Base-by-base conservation (phyloP, 2,888 invertebrate genomes). In the Platycheirus albimanus region DNA sequence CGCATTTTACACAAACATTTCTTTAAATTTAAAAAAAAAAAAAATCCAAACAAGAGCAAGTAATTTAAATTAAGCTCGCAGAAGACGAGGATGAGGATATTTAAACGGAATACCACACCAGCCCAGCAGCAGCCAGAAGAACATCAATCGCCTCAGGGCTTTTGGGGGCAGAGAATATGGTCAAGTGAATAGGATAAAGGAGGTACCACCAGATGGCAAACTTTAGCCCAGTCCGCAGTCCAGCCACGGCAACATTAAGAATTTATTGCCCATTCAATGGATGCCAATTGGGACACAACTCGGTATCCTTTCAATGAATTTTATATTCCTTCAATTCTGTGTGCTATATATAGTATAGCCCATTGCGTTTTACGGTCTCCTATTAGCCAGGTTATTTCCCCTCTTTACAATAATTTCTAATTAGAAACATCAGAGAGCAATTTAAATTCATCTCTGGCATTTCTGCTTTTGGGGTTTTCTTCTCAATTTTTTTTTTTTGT, bases 201-300 rank as follows among this genome's bases (percentile, higher is more conserved):
- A 30, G 11, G 3, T 8, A 3, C 5, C 10, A 56, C 38, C 56
- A 56, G 56, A 56, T 56, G 56, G 56, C 10, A 19, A n/a, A n/a
- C n/a, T n/a, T n/a, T n/a, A n/a, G n/a, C n/a, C n/a, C 36, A 36
- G 36, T 4, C 36, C 2, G n/a, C 10, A 63, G 33, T 11, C 28
- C 56, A 8, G 15, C 67, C 8, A 10, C 13, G 33, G 61, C 41
- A 45, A 71, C 80, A 81, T 81, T 71, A 81, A 67, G 80, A 81
- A 81, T 81, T 81, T 81, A 76, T 81, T 54, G 19, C 47, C 76
- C 80, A 76, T 81, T 76, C 80, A 81, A 76, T 81, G 76, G 61
- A 70, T 76, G 76, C 70, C 80, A 81, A 81, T 81, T 80, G 80
- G 76, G 70, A 81, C 70, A 61, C 38, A 15, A 63, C 58, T 66